phyloP scores from a whole-genome alignment of 92 coral and sea anemone species.

The Porites lobata region DNA sequence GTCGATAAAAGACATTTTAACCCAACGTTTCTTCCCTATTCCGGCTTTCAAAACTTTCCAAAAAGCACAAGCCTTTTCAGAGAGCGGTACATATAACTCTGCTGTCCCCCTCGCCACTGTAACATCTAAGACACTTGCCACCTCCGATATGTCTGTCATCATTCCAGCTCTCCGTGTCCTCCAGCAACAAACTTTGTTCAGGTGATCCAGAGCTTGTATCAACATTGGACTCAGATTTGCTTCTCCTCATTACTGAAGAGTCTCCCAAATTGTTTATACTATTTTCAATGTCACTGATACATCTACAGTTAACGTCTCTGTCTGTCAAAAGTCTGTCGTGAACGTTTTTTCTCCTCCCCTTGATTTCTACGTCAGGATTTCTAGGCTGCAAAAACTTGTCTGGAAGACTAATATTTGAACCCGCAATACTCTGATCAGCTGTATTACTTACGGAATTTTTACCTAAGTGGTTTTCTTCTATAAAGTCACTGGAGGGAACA shows the following conservation, averaged over 20 bases:
- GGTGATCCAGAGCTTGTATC: neutral
- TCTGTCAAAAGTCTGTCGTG: neutral
- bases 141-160: neutral
- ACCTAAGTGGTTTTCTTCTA: neutral
- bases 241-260: neutral
- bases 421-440: neutral
- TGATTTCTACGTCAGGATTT: neutral
- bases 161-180: neutral
- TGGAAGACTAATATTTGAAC: neutral
- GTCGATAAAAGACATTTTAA: no score
- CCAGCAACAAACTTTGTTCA: neutral
- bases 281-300: constrained; percentile 4
- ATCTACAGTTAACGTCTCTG: neutral
- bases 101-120: neutral
- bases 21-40: neutral
- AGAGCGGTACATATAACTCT: constrained; percentile 34
- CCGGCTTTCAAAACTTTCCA: neutral
- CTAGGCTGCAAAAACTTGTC: neutral
- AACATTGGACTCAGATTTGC: constrained; percentile 4
- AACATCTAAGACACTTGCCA: neutral
- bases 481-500: neutral
- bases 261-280: neutral
- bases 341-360: neutral
- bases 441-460: neutral
- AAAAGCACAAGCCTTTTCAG: neutral